Percentiles rank a stretch among this genome's conserved stretches.
These are phyloP conservation scores for Prochilodus magdalenae DNA, from an alignment of 2,113 vertebrate species.

Conservation along the genomic window DNA sequence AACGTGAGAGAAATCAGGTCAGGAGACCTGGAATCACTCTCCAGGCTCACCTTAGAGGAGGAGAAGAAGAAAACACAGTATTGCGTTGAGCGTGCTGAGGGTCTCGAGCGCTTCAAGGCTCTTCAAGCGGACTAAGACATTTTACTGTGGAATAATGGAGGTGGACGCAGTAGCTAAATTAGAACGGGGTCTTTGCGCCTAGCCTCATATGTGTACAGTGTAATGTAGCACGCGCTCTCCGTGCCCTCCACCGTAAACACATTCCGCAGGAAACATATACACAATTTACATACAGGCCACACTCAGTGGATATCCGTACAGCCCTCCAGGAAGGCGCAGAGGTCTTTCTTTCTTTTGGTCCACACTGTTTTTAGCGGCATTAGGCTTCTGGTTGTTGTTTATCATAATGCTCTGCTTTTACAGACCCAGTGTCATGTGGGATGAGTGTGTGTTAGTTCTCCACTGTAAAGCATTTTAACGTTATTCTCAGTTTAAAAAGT, in stretches of 20 bases:
- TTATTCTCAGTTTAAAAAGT: neutral
- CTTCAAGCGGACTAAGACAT: conserved; percentile 6
- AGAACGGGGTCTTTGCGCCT: neutral
- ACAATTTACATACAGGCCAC: conserved; percentile 59
- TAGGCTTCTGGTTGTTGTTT: conserved; percentile 7
- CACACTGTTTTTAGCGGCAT: neutral
- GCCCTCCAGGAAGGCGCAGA: neutral
- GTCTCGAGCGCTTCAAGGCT: conserved; percentile 11
- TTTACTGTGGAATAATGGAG: conserved; percentile 22
- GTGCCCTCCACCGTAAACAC: neutral
- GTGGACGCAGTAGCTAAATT: neutral
- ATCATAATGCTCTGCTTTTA: neutral
- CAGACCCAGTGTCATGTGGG: conserved; percentile 16
- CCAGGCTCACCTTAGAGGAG: conserved; percentile 20
- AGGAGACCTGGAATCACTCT: conserved; percentile 54
- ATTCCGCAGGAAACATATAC: conserved; percentile 60
- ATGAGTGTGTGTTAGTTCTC: neutral
- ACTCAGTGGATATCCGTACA: conserved; percentile 52
- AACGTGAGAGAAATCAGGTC: conserved; percentile 62
- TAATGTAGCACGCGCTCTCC: conserved; percentile 19
- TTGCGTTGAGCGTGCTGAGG: neutral
- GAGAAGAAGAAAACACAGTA: neutral
- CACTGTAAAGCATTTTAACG: neutral
- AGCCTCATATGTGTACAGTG: neutral
- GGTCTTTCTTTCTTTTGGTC: neutral